Conservation (phyloP, 2,888 invertebrate species). For the Alloscopus bannaensis region DNA sequence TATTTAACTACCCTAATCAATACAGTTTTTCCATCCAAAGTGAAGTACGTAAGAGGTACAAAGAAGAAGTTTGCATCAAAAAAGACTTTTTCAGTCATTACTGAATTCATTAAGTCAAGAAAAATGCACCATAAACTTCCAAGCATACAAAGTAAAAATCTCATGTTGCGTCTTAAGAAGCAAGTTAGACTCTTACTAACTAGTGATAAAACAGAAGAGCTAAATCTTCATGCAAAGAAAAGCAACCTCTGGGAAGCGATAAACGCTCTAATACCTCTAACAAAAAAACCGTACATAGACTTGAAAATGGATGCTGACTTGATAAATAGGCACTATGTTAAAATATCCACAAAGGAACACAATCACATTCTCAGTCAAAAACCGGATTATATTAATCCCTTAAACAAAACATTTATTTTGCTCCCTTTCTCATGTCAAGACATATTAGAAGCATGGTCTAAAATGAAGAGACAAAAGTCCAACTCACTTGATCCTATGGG, state of each 20-base stretch:
- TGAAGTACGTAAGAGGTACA: too few relatives aligned
- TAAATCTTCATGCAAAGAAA: neutral
- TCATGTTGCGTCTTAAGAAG: neutral
- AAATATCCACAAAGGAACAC: neutral
- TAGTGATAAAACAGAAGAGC: neutral
- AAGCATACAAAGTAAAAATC: neutral
- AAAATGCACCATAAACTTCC: neutral
- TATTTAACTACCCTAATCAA: neutral
- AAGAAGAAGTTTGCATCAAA: too few relatives aligned
- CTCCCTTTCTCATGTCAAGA: neutral
- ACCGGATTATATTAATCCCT: neutral
- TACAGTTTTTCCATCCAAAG: neutral
- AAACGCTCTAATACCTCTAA: neutral
- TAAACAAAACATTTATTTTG: neutral
- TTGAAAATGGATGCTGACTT: neutral
- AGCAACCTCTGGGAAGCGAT: constrained; percentile 16
- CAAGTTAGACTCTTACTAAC: neutral
- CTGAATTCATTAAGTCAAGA: neutral
- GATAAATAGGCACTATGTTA: constrained; percentile 5
- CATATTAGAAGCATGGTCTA: neutral
- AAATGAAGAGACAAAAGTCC: neutral
- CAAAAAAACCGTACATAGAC: neutral
- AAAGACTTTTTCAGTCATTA: too few relatives aligned
- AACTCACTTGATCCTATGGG: neutral
- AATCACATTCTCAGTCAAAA: neutral